A percentile compares a stretch with the other conserved stretches of the same genome.
These are phyloP conservation scores for Spodoptera littoralis DNA, from an alignment of 2,888 invertebrate species.

Conservation along the genomic window DNA sequence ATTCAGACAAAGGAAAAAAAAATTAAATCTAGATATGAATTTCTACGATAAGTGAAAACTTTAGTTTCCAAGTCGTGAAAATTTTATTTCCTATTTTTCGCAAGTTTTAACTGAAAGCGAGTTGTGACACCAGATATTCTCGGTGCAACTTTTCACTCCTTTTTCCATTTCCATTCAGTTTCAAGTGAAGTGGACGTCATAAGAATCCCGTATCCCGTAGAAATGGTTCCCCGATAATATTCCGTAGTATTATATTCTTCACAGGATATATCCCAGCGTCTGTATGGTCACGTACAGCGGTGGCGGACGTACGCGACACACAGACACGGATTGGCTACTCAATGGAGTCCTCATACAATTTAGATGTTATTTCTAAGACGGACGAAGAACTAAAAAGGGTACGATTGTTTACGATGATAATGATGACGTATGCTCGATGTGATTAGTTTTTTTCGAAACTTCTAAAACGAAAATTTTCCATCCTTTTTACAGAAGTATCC, in stretches of 20 bases:
- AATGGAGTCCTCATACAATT: constrained; percentile 3
- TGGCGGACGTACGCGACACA: constrained; percentile 38
- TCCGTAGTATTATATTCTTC: constrained; percentile 33
- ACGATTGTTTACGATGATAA: too few species aligned
- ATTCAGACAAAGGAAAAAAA: neutral
- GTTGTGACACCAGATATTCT: constrained; percentile 37
- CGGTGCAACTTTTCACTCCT: constrained; percentile 20
- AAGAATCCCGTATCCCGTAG: constrained; percentile 41
- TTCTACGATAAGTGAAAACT: constrained; percentile 16
- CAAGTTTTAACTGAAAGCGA: constrained; percentile 36
- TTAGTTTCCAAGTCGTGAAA: constrained; percentile 19
- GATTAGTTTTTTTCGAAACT: too few species aligned
- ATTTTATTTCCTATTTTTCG: constrained; percentile 15
- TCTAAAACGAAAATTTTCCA: too few species aligned
- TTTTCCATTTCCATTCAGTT: constrained; percentile 40
- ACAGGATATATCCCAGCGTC: constrained; percentile 22
- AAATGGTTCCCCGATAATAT: constrained; percentile 41
- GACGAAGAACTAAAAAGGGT: too few species aligned
- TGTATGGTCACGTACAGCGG: constrained; percentile 56
- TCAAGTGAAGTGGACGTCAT: constrained; percentile 47
- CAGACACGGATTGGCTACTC: constrained; percentile 3
- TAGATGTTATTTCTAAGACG: too few species aligned
- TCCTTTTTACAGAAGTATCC: too few species aligned
- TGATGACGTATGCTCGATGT: too few species aligned
- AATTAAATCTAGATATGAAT: constrained; percentile 13